Conservation (phyloP, 2,797 vertebrate species). For the Cephalopachus bancanus region DNA sequence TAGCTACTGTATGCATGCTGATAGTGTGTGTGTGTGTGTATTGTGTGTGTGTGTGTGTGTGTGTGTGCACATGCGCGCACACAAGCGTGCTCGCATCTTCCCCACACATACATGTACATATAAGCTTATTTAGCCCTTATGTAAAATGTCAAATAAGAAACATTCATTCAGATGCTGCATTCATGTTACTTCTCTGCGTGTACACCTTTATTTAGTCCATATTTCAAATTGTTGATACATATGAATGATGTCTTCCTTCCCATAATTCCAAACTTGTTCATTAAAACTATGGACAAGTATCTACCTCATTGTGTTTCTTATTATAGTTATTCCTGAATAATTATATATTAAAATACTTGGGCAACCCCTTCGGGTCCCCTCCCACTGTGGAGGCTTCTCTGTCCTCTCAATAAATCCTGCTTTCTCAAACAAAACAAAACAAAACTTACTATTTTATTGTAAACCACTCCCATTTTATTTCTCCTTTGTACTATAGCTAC, state of each 20-base stretch:
- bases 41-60: neutral
- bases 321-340: neutral
- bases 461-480: neutral
- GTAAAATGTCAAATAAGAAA: conserved; percentile 19
- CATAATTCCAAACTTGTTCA: neutral
- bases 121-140: neutral
- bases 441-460: neutral
- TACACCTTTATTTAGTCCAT: neutral
- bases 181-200: neutral
- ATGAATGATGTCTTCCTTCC: neutral
- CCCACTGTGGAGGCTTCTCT: too few relatives aligned
- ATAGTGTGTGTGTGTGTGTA: neutral
- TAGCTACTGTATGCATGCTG: neutral
- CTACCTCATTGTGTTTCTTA: neutral
- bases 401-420: too few relatives aligned
- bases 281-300: neutral
- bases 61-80: too few relatives aligned
- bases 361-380: too few relatives aligned
- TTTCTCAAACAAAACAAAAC: too few relatives aligned
- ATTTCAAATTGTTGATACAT: neutral
- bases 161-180: neutral
- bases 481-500: neutral
- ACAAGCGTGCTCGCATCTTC: too few relatives aligned
- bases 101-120: neutral
- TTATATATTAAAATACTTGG: neutral